Percentiles rank a stretch among this genome's conserved stretches.
Conservation (phyloP, 2,888 invertebrate species). For the Phyllotreta striolata region DNA sequence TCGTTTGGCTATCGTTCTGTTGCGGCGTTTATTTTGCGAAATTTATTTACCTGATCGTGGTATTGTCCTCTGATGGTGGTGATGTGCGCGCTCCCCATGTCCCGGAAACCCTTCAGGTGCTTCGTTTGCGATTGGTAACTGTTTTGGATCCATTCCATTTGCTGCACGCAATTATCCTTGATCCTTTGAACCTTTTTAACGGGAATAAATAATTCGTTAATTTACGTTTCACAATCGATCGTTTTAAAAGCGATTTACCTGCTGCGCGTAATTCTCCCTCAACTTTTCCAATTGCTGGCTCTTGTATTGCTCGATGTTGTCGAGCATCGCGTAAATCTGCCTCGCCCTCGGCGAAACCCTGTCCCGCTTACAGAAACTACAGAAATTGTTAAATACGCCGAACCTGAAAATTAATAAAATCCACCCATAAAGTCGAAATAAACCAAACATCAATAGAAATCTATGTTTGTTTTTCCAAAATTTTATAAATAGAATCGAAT, state of each 20-base stretch:
- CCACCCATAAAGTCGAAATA: background rate
- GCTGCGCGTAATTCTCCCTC: slow-evolving; percentile 90
- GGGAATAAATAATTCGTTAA: slow-evolving; percentile 2
- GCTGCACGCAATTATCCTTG: slow-evolving; percentile 91
- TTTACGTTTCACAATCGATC: slow-evolving; percentile 12
- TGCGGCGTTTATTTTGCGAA: no score
- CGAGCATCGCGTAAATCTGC: slow-evolving; percentile 87
- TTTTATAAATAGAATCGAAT: slow-evolving; percentile 14
- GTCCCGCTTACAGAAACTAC: slow-evolving; percentile 75
- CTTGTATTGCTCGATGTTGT: slow-evolving; percentile 90
- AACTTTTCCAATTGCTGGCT: slow-evolving; percentile 87
- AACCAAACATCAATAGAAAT: background rate
- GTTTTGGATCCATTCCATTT: slow-evolving; percentile 92
- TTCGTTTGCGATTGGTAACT: slow-evolving; percentile 90
- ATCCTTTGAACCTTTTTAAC: slow-evolving; percentile 85
- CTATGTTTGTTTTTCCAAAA: slow-evolving; percentile 10
- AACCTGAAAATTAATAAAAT: slow-evolving; percentile 65
- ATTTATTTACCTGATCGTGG: slow-evolving; percentile 79
- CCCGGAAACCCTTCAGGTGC: slow-evolving; percentile 86
- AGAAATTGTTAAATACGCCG: slow-evolving; percentile 75
- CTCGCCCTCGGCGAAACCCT: slow-evolving; percentile 79
- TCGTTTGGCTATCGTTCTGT: background rate
- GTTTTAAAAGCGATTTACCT: slow-evolving; percentile 66
- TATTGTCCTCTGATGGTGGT: slow-evolving; percentile 90
- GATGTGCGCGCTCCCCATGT: slow-evolving; percentile 89